Percentiles rank a stretch among this genome's conserved stretches.
phyloP scores from a whole-genome alignment of 2,888 invertebrate species.

The Parnassius smintheus region DNA sequence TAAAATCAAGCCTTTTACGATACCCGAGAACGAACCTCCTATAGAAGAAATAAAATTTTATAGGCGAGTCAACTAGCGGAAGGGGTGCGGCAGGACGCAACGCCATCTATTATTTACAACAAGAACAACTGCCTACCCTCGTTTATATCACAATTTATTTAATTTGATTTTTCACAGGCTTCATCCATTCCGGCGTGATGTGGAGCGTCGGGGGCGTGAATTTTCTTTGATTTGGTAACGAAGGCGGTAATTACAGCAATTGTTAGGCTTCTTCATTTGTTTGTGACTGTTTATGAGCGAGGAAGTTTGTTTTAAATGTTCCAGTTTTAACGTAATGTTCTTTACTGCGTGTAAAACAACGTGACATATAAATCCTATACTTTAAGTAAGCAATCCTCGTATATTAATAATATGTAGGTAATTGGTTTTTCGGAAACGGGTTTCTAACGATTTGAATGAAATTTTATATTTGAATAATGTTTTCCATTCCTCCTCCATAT shows the following conservation, averaged over 20 bases:
- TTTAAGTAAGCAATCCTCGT: constrained; percentile 11
- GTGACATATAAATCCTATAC: constrained; percentile 9
- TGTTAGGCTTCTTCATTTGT: constrained; percentile 73
- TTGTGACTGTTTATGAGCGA: constrained; percentile 69
- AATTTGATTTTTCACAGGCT: constrained; percentile 80
- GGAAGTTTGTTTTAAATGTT: constrained; percentile 55
- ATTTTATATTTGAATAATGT: too few relatives aligned
- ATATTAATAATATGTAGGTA: not conserved
- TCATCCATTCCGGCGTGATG: constrained; percentile 74
- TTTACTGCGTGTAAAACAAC: constrained; percentile 31
- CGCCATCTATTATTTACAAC: constrained; percentile 71
- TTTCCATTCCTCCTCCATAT: too few relatives aligned
- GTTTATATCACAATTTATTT: constrained; percentile 79
- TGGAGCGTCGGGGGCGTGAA: constrained; percentile 72
- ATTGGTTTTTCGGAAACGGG: not conserved
- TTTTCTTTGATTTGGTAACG: constrained; percentile 77
- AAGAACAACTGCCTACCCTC: constrained; percentile 66
- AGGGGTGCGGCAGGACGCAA: constrained; percentile 58
- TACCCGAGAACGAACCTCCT: constrained; percentile 15
- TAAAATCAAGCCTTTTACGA: constrained; percentile 32
- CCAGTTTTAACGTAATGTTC: constrained; percentile 49
- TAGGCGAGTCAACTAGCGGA: constrained; percentile 31
- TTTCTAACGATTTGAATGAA: not conserved
- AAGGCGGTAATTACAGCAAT: constrained; percentile 74
- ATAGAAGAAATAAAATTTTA: constrained; percentile 33